phyloP scores from a whole-genome alignment of 2,113 vertebrate genomes.

The Charina bottae region DNA sequence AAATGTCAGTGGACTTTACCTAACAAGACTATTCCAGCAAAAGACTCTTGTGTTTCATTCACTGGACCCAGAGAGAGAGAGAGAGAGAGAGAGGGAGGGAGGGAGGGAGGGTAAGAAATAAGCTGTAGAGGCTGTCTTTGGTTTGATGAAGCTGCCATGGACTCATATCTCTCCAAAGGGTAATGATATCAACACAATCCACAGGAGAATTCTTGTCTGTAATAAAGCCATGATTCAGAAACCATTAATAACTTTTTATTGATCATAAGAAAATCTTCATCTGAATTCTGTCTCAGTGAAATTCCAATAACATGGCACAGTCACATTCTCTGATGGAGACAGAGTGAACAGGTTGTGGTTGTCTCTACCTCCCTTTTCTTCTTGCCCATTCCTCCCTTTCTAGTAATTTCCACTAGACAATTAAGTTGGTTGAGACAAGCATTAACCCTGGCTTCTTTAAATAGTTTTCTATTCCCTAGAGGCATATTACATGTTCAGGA shows the following conservation, averaged over 20 bases:
- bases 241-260: slow-evolving; percentile 50
- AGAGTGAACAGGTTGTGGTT: slow-evolving; percentile 12
- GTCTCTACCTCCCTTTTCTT: background rate
- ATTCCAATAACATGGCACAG: background rate
- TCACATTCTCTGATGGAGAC: slow-evolving; percentile 16
- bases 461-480: background rate
- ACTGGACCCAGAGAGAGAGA: background rate
- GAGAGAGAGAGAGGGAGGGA: background rate
- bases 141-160: slow-evolving; percentile 19
- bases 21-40: slow-evolving; percentile 46
- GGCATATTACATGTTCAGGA: background rate
- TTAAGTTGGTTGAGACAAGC: background rate
- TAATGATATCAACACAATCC: slow-evolving; percentile 33
- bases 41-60: slow-evolving; percentile 36
- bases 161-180: slow-evolving; percentile 45
- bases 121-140: background rate
- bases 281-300: slow-evolving; percentile 38
- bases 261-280: slow-evolving; percentile 45
- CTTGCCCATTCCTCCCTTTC: background rate
- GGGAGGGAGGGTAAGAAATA: background rate
- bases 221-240: slow-evolving; percentile 50
- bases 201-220: slow-evolving; percentile 34
- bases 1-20: slow-evolving; percentile 46
- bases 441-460: slow-evolving; percentile 14
- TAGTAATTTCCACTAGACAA: slow-evolving; percentile 13